Percentiles rank a stretch among this genome's conserved stretches.
Conservation (phyloP, 1,140 invertebrate species). For the Drosophila ogumai region DNA sequence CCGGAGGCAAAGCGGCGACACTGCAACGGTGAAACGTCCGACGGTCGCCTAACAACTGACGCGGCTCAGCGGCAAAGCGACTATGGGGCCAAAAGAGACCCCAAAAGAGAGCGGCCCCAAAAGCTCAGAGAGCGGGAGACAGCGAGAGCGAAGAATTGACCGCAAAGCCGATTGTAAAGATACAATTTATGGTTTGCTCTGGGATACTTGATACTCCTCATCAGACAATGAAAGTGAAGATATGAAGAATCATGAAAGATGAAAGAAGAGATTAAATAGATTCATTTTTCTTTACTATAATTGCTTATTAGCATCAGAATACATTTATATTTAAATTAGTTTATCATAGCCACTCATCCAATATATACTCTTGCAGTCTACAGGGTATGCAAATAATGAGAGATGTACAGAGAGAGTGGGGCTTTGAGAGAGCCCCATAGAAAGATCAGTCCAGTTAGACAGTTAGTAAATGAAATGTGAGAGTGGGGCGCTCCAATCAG, state of each 20-base stretch:
- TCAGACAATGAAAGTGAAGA: background rate
- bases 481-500: slow-evolving; percentile 18
- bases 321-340: too few species aligned
- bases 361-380: background rate
- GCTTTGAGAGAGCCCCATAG: background rate
- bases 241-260: background rate
- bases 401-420: background rate
- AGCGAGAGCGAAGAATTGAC: slow-evolving; percentile 16
- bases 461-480: slow-evolving; percentile 34
- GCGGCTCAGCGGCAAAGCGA: slow-evolving; percentile 25
- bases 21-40: slow-evolving; percentile 54
- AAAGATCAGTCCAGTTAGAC: slow-evolving; percentile 21
- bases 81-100: slow-evolving; percentile 23
- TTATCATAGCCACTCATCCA: background rate
- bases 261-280: too few species aligned
- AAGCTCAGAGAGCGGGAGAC: background rate
- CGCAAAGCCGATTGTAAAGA: slow-evolving; percentile 6
- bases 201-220: background rate
- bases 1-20: slow-evolving; percentile 30
- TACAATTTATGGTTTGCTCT: background rate
- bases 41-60: slow-evolving; percentile 75
- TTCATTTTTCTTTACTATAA: too few species aligned
- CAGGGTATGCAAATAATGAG: slow-evolving; percentile 26
- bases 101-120: slow-evolving; percentile 24
- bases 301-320: too few species aligned